phyloP scores from a whole-genome alignment of 2,888 invertebrate genomes.

The Diaprepes abbreviatus region DNA sequence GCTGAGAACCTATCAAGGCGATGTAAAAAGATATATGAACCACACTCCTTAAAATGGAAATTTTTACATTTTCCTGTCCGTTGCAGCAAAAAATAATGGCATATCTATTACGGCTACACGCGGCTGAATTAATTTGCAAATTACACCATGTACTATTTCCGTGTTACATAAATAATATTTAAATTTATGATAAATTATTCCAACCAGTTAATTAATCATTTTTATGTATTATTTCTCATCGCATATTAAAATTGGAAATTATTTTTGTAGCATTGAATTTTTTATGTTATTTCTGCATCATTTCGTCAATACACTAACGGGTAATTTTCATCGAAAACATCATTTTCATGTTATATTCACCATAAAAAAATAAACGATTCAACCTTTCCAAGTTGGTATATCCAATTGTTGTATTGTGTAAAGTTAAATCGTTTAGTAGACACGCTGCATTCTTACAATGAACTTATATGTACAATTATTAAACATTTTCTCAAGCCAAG shows the following conservation, averaged over 20 bases:
- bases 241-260: slow-evolving; percentile 39
- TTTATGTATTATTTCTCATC: slow-evolving; percentile 40
- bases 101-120: slow-evolving; percentile 45
- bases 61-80: slow-evolving; percentile 34
- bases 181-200: slow-evolving; percentile 49
- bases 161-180: slow-evolving; percentile 46
- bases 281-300: slow-evolving; percentile 8
- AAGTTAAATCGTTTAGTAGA: too few species aligned
- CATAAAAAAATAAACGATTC: too few species aligned
- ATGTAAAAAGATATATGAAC: slow-evolving; percentile 27
- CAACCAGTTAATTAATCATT: slow-evolving; percentile 42
- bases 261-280: slow-evolving; percentile 17
- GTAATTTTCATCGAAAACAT: too few species aligned
- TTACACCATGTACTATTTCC: slow-evolving; percentile 47
- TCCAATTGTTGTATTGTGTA: too few species aligned
- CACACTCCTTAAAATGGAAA: slow-evolving; percentile 24
- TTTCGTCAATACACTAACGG: neutral
- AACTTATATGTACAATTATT: too few species aligned
- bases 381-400: too few species aligned
- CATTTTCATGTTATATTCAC: too few species aligned
- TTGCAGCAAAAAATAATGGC: slow-evolving; percentile 32
- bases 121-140: slow-evolving; percentile 46
- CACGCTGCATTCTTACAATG: too few species aligned
- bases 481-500: too few species aligned
- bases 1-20: slow-evolving; percentile 25